Evolutionary conservation across 2,888 invertebrate genomes (phyloP).

Genomic region (Spicauda simplicius): DNA sequence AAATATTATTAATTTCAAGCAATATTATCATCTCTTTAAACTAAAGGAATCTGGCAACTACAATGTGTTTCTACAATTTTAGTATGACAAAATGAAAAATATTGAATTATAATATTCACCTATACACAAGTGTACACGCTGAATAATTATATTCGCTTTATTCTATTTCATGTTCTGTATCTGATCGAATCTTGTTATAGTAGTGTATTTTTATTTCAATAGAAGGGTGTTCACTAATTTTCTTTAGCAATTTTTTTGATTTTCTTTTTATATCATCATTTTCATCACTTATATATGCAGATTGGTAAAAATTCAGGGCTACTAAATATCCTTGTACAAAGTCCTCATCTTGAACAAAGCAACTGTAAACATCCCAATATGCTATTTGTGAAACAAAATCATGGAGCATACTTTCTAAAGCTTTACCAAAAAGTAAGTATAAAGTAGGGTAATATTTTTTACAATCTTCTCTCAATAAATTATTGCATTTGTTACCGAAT

Average conservation of each 20-base stretch:
- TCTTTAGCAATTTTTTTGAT: conserved; percentile 42
- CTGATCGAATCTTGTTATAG: conserved; percentile 31
- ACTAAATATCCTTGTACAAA: conserved; percentile 58
- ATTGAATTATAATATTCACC: too few relatives aligned
- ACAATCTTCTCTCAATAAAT: conserved; percentile 58
- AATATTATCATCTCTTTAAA: too few relatives aligned
- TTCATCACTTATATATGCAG: conserved; percentile 25
- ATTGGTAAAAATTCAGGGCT: conserved; percentile 40
- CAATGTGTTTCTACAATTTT: too few relatives aligned
- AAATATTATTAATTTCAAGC: too few relatives aligned
- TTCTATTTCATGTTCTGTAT: not conserved
- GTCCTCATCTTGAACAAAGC: conserved; percentile 52
- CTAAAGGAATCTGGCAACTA: too few relatives aligned
- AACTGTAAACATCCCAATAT: conserved; percentile 48
- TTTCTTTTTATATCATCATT: conserved; percentile 34
- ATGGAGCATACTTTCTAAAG: conserved; percentile 45
- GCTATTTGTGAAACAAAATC: conserved; percentile 40
- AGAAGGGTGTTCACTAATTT: conserved; percentile 52
- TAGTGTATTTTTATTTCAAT: conserved; percentile 64
- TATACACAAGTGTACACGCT: too few relatives aligned
- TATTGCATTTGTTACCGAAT: conserved; percentile 54
- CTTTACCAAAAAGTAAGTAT: conserved; percentile 58
- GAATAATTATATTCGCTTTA: not conserved
- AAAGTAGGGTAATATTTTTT: conserved; percentile 57
- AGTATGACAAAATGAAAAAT: too few relatives aligned